Conservation (phyloP, 2,888 invertebrate species). For the Ornithoptera priamus region DNA sequence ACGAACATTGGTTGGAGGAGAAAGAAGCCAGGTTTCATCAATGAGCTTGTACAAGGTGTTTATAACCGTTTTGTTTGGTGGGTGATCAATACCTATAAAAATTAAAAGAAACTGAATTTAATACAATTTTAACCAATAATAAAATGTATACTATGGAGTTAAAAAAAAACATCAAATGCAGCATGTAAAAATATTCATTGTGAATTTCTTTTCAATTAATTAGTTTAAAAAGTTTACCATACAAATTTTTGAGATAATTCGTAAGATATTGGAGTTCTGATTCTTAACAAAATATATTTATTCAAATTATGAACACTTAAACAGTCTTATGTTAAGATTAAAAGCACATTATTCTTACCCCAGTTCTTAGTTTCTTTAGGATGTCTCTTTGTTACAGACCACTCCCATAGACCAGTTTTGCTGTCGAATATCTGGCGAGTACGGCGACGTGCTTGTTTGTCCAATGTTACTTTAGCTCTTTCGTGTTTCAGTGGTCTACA, state of each 20-base stretch:
- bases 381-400: conserved; percentile 61
- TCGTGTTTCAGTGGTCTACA: conserved; percentile 58
- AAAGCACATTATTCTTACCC: conserved; percentile 47
- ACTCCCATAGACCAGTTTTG: conserved; percentile 64
- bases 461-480: conserved; percentile 56
- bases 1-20: conserved; percentile 59
- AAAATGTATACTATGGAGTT: neutral
- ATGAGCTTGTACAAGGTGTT: conserved; percentile 59
- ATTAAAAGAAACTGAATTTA: no score
- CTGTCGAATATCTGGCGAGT: conserved; percentile 58
- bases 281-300: no score
- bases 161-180: neutral
- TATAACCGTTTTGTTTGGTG: conserved; percentile 57
- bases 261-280: no score
- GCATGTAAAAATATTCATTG: no score
- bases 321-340: no score
- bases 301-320: no score
- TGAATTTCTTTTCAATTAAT: no score
- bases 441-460: conserved; percentile 64
- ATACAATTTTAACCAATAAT: neutral
- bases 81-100: conserved; percentile 62
- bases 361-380: conserved; percentile 68
- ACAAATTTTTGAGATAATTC: no score
- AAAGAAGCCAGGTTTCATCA: conserved; percentile 63
- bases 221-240: no score